Base-by-base conservation (phyloP, 2,888 invertebrate genomes). In the Caenorhabditis sp. region DNA sequence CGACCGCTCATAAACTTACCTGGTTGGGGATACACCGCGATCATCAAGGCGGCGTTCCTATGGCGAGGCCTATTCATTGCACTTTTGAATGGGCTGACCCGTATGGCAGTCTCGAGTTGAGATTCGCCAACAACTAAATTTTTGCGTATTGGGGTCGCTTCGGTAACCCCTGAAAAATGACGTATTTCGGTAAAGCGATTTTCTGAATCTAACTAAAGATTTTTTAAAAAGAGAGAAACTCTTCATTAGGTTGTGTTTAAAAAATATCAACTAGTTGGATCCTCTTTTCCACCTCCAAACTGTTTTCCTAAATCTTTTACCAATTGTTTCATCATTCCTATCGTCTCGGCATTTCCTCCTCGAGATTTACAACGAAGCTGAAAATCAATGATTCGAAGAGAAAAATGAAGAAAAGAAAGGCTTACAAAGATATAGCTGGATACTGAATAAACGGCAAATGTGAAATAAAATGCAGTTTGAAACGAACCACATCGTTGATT, bases 101-200 rank as follows among this genome's bases (percentile, higher is more conserved):
- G 90, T 92, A 92, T 92, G 91, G 91, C 90, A 91, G 91, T 91
- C 91, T 92, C 91, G 91, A 90, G 91, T 91, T 91, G 90, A 86
- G 77, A 81, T 88, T 87, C 85, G 85, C 88, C 87, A 88, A 88
- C 81, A 80, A 77, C 78, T 82, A 61, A 79, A 79, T 79, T 79
- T 82, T 82, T 81, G 79, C 75, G 79, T 84, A 43, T 43, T 12
- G 43, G 43, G 17, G 43, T 10, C 17, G 14, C 17, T 43, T 17
- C 43, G 43, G 43, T 17, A 17, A 43, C 43, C 17, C 43, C 43
- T 43, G 14, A 43, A 43, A 43, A 10, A 31, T 31, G 10, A 31
- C 31, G 31, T 10, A 31, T 31, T 31, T 31, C 5, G 10, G 10
- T 6, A 31, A 31, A 31, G 4, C 51, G 51, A 21, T 17, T 43